Conservation (phyloP, 2,797 vertebrate genomes). For the Arremon brunneinucha region DNA sequence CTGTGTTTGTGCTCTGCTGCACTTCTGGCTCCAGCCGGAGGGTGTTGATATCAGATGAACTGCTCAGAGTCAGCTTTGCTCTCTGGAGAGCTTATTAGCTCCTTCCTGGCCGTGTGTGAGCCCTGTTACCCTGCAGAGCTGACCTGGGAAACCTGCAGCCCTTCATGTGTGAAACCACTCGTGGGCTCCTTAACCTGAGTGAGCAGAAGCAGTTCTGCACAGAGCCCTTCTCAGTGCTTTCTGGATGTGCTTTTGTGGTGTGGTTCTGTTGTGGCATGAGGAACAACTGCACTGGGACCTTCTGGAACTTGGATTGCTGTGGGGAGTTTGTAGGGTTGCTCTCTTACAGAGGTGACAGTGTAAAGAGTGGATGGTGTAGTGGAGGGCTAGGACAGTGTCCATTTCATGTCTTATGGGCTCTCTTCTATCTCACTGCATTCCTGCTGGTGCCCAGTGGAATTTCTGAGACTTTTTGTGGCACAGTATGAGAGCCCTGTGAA, state of each 20-base stretch:
- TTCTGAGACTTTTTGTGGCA: neutral
- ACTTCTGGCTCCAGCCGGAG: neutral
- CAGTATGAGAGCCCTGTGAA: neutral
- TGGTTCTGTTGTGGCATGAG: neutral
- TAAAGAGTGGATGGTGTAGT: neutral
- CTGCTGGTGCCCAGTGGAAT: neutral
- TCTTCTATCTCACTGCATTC: neutral
- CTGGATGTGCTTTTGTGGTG: neutral
- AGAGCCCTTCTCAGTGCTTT: neutral
- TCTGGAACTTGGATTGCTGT: neutral
- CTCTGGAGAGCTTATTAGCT: slow-evolving; percentile 23
- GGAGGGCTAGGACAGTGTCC: neutral
- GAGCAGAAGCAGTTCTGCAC: neutral
- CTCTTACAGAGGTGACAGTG: neutral
- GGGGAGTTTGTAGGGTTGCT: neutral
- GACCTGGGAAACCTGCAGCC: neutral
- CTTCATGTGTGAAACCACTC: neutral
- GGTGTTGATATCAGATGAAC: neutral
- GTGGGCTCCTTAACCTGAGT: neutral
- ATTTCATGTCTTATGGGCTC: neutral
- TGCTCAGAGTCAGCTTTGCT: neutral
- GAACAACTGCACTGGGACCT: neutral
- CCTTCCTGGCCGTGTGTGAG: neutral
- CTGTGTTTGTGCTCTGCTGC: neutral
- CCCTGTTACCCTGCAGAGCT: neutral